Base-by-base conservation (phyloP, 2,888 invertebrate species). In the Zaprionus obscuricornis region DNA sequence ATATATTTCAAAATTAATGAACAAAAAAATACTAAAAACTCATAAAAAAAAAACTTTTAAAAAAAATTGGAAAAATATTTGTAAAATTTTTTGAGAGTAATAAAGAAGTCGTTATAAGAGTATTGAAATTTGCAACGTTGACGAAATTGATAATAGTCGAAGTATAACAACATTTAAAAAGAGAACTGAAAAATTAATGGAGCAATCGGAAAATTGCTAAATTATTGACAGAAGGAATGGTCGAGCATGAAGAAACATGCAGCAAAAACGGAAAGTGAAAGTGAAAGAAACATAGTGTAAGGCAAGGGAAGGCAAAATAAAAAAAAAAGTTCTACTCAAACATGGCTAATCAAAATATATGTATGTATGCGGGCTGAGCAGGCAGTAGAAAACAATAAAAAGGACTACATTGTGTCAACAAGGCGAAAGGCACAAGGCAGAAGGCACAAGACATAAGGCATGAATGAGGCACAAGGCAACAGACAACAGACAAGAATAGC, bases 141-240 rank as follows among this genome's bases (percentile, higher is more conserved):
- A n/a, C n/a, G n/a, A n/a, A n/a, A n/a, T n/a, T n/a, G n/a, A n/a
- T n/a, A n/a, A n/a, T n/a, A n/a, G n/a, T n/a, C n/a, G n/a, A n/a
- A n/a, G n/a, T 14, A 26, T 11, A 63, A 54, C 16, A 55, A 55
- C 50, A 72, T 63, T 67, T n/a, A n/a, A n/a, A 60, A 54, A 59
- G 68, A 45, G 22, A 56, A 49, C 52, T 69, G 62, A 66, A 76
- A 72, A 73, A 68, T 69, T 66, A 69, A 84, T 77, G 56, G 47
- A 74, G 22, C 70, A 76, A 73, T 76, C 71, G 70, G 64, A 66
- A 83, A 83, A 66, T 83, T 79, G 79, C 45, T 67, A 60, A 78
- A 73, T 85, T 77, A 84, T 84, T 85, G 59, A 63, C 29, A 16
- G 8, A n/a, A 13, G 14, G 17, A 22, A 33, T n/a, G 17, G 20